phyloP scores from a whole-genome alignment of 1,140 invertebrate species.

The Trichonephila clavipes region DNA sequence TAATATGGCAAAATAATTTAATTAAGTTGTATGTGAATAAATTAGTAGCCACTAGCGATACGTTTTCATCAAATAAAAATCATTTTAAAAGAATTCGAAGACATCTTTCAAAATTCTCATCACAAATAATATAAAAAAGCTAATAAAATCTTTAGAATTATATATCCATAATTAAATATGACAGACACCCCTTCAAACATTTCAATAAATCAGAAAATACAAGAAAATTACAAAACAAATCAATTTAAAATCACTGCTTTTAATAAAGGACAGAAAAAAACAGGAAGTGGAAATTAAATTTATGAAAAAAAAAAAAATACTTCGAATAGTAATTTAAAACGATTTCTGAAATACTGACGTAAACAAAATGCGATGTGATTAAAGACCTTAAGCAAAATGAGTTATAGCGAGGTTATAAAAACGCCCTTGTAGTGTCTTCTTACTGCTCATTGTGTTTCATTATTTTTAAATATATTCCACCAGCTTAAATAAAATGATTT shows the following conservation, averaged over 20 bases:
- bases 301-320: neutral
- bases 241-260: neutral
- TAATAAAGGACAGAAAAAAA: neutral
- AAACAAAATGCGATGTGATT: constrained; percentile 12
- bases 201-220: neutral
- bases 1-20: no score
- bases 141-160: neutral
- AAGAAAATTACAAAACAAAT: neutral
- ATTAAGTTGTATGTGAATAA: no score
- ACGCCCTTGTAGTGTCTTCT: neutral
- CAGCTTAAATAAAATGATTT: constrained; percentile 36
- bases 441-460: neutral
- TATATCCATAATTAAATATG: neutral
- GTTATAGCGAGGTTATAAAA: neutral
- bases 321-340: neutral
- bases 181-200: neutral
- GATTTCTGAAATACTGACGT: neutral
- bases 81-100: no score
- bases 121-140: no score
- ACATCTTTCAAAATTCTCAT: no score
- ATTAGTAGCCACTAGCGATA: no score
- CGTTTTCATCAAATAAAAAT: no score
- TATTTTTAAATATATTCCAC: constrained; percentile 29
- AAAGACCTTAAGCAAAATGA: neutral
- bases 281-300: neutral